phyloP scores from a whole-genome alignment of 1,140 invertebrate genomes.

The Drosophila sechellia region DNA sequence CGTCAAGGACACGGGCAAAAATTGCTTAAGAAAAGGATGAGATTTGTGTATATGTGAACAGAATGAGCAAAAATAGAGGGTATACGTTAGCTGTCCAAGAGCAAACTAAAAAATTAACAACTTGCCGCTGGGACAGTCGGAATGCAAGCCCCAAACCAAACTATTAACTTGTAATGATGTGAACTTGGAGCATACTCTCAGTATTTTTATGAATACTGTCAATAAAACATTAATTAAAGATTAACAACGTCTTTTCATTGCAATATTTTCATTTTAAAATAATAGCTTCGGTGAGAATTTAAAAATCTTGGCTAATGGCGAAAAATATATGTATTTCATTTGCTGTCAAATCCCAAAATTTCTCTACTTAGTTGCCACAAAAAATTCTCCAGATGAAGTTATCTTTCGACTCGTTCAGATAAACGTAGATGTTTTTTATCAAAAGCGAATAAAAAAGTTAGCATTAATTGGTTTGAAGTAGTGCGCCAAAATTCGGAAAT shows the following conservation, averaged over 20 bases:
- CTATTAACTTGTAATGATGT: slow-evolving; percentile 84
- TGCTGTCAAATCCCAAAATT: neutral
- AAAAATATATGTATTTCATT: neutral
- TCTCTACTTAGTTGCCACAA: neutral
- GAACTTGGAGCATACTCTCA: slow-evolving; percentile 83
- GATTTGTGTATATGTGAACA: slow-evolving; percentile 74
- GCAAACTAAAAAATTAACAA: slow-evolving; percentile 64
- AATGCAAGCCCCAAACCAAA: slow-evolving; percentile 60
- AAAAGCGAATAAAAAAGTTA: slow-evolving; percentile 17
- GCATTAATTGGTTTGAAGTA: slow-evolving; percentile 7
- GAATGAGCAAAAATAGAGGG: slow-evolving; percentile 45
- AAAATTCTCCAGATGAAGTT: slow-evolving; percentile 11
- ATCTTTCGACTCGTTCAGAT: slow-evolving; percentile 15
- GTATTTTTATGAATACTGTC: slow-evolving; percentile 83
- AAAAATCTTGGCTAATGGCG: no score
- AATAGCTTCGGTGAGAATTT: neutral
- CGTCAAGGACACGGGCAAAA: slow-evolving; percentile 26
- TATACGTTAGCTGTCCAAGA: slow-evolving; percentile 66
- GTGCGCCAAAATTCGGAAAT: slow-evolving; percentile 16
- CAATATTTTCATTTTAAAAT: no score
- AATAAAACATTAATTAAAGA: slow-evolving; percentile 83
- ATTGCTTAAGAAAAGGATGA: slow-evolving; percentile 52
- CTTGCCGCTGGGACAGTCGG: no score
- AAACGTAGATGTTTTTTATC: slow-evolving; percentile 29
- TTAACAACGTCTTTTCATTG: slow-evolving; percentile 12